phyloP scores from a whole-genome alignment of 2,113 vertebrate species.

The Gobius niger region DNA sequence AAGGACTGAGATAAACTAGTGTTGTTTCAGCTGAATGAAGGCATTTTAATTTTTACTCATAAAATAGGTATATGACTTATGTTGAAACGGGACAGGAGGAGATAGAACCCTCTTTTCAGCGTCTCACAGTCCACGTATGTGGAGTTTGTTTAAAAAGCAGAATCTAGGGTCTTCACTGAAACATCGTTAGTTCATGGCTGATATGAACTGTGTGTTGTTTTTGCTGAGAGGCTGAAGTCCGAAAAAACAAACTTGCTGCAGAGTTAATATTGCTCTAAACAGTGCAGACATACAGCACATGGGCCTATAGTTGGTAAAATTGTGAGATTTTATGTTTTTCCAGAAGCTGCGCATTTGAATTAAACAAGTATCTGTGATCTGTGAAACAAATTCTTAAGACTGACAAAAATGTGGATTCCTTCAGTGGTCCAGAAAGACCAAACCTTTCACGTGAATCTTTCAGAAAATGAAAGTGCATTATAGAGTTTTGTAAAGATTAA shows the following conservation, averaged over 20 bases:
- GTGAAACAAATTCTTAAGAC: background rate
- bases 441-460: constrained; percentile 14
- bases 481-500: constrained; percentile 33
- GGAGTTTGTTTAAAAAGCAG: constrained; percentile 3
- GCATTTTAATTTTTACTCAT: background rate
- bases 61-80: background rate
- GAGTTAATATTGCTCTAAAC: constrained; percentile 6
- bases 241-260: constrained; percentile 8
- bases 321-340: background rate
- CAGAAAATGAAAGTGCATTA: constrained; percentile 20
- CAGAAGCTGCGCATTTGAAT: background rate
- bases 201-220: constrained; percentile 6
- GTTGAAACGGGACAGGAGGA: background rate
- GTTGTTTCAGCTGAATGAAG: background rate
- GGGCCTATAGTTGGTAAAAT: constrained; percentile 8
- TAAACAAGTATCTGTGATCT: background rate
- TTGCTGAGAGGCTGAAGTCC: background rate
- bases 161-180: background rate
- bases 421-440: constrained; percentile 26
- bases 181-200: background rate
- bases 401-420: constrained; percentile 10
- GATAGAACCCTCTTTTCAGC: background rate
- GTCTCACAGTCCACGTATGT: background rate
- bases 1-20: too few relatives aligned
- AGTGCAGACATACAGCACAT: background rate